Conservation (phyloP, 2,113 vertebrate species). For the Nyctibius bracteatus region DNA sequence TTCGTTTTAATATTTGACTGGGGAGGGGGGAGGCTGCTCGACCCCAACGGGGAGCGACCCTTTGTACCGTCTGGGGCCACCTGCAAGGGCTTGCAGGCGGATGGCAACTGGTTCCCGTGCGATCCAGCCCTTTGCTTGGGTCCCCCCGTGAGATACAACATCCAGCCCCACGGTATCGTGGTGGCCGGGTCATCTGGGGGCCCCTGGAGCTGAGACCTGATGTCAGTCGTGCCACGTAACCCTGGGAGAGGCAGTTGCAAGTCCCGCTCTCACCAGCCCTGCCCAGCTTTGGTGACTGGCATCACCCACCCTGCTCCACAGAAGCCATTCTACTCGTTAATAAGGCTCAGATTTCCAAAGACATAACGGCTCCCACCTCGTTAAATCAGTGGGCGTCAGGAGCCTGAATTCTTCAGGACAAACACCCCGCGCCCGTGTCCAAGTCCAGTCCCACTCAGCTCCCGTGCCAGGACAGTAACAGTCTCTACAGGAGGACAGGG, state of each 20-base stretch:
- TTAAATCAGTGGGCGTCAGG: background rate
- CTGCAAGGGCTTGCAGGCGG: background rate
- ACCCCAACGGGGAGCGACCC: background rate
- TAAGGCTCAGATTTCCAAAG: background rate
- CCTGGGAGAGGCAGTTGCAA: rapidly evolving
- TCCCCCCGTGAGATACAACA: rapidly evolving
- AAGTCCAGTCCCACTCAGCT: background rate
- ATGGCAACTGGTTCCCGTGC: rapidly evolving
- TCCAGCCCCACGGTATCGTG: rapidly evolving
- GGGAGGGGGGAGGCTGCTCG: background rate
- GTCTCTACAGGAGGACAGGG: background rate
- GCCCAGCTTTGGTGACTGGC: rapidly evolving
- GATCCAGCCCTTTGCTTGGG: background rate
- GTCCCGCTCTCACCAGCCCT: background rate
- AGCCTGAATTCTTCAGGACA: background rate
- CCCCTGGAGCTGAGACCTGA: background rate
- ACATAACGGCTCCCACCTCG: background rate
- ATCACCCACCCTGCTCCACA: background rate
- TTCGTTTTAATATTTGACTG: no score
- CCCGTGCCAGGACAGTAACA: background rate
- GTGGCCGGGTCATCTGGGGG: background rate
- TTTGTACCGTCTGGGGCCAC: background rate
- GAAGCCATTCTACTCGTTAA: background rate
- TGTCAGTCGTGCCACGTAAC: rapidly evolving
- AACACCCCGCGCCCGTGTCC: background rate